These are phyloP conservation scores for Styela plicata DNA, from an alignment of 23 tunicate genomes.

Conservation along the genomic window DNA sequence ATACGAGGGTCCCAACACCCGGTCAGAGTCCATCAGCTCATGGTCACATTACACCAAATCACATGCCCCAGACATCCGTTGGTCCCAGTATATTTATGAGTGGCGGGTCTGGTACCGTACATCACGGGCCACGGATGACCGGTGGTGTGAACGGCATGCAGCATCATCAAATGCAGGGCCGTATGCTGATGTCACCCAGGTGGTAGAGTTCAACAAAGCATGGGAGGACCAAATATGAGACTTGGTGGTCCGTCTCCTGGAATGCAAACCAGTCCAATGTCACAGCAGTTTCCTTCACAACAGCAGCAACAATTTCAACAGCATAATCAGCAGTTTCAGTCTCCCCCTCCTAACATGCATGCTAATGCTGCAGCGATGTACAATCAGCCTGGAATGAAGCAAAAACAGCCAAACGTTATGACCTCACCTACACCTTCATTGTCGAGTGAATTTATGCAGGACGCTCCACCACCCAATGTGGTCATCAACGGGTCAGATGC, in stretches of 20 bases:
- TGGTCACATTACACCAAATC: conserved; percentile 26
- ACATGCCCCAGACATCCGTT: conserved; percentile 13
- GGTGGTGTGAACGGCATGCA: conserved; percentile 21
- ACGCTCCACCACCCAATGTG: conserved; percentile 19
- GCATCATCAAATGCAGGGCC: conserved; percentile 15
- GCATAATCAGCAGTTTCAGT: conserved; percentile 29
- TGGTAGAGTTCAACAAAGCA: background rate
- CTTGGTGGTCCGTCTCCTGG: conserved; percentile 29
- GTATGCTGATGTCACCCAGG: conserved; percentile 23
- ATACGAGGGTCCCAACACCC: conserved; percentile 20
- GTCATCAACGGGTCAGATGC: conserved; percentile 27
- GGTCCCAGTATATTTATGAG: background rate
- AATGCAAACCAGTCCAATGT: conserved; percentile 3
- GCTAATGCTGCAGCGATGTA: conserved; percentile 4
- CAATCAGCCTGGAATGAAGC: conserved; percentile 18
- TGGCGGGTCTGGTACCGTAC: conserved; percentile 20
- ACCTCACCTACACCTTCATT: conserved; percentile 4
- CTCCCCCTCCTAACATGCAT: conserved; percentile 24
- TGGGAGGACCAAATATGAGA: conserved; percentile 10
- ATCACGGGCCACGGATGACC: conserved; percentile 26
- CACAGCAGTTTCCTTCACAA: conserved; percentile 25
- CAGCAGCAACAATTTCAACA: conserved; percentile 50
- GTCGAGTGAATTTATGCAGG: conserved; percentile 10
- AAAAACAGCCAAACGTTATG: conserved; percentile 15
- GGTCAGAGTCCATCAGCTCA: conserved; percentile 24